Evolutionary conservation across 2,888 invertebrate genomes (phyloP), one percentile per base, ranked within the genome.

Genomic region (Tachina fera): DNA sequence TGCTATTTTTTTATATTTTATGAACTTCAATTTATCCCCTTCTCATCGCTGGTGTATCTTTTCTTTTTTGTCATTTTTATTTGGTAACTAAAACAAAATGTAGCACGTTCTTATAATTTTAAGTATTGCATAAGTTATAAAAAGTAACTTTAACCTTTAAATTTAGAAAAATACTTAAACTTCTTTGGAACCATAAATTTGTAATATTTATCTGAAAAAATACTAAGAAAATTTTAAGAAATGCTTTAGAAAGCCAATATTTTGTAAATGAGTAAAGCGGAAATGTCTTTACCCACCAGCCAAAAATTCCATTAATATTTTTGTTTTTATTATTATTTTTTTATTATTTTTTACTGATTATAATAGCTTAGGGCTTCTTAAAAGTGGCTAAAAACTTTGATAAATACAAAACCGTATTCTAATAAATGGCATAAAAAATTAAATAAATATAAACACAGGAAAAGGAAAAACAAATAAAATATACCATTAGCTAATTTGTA

Each of bases 331-430:
- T 41, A 53, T 65, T 75, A 10, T 19, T 47, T 56, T 47, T 74
- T 63, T 43, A 9, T 39, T 65, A 41, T 67, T 41, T 61, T 75
- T 58, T 49, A 53, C 67, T 78, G 74, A 83, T 83, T 74, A 74
- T 61, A 78, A 78, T 78, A 68, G 70, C 72, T 78, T 74, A 22
- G 41, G 60, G 74, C 67, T 78, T 79, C 68, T 74, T 70, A 56
- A 71, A 76, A 71, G 76, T 63, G 56, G 65, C 58, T 65, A 51
- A 76, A 76, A 82, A 72, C 56, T 67, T 56, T 13, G 39, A 61
- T 9, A 41, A 9, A 72, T 19, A 45, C n/a, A 49, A 13, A 45
- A 51, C 45, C 41, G 56, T 41, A 47, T 31, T 11, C 10, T 51
- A 49, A 83, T 61, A 78, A 70, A 83, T 67, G 41, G 71, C 56